Evolutionary conservation across 1,140 invertebrate genomes (phyloP), one percentile per base, ranked within the genome.

Genomic region (Zaprionus davidi): DNA sequence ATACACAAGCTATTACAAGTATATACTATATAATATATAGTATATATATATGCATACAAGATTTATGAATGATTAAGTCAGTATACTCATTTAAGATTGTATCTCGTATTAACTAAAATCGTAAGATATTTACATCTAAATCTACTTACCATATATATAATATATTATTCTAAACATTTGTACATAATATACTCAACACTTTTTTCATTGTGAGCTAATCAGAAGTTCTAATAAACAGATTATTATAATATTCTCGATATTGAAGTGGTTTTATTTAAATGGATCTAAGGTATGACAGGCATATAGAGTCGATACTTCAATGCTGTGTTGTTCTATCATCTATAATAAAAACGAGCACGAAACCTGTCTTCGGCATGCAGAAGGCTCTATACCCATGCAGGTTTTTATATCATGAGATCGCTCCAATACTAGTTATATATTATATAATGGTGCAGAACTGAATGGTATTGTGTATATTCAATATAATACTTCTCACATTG

Each of bases 91-190:
- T 78, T 78, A 74, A 44, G 57, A 76, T 76, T 86, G 79, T 80
- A 87, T 82, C 82, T 76, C 72, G 15, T 62, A 67, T 78, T 81
- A 71, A 78, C 67, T 72, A 46, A 46, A 46, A 46, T 46, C 41
- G n/a, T 46, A 46, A 46, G n/a, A 51, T 51, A 51, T 51, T 24
- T 51, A 51, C 12, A 82, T 86, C 31, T 34, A 34, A 34, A 82
- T 85, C 7, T 46, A 46, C n/a, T 17, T 46, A n/a, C n/a, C n/a
- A n/a, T n/a, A 46, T 46, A 46, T 17, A 49, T 22, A 6, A 49
- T 49, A 81, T 82, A 82, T 85, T 86, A 85, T 86, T 79, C 72
- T 83, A 79, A 83, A 83, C 76, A 82, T 53, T 53, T 79, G 82
- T 51, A 51, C 46, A 51, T 51, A 81, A 65, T 63, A 66, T 76